phyloP scores from a whole-genome alignment of 2,888 invertebrate genomes.

The Philhelius pedissequus region DNA sequence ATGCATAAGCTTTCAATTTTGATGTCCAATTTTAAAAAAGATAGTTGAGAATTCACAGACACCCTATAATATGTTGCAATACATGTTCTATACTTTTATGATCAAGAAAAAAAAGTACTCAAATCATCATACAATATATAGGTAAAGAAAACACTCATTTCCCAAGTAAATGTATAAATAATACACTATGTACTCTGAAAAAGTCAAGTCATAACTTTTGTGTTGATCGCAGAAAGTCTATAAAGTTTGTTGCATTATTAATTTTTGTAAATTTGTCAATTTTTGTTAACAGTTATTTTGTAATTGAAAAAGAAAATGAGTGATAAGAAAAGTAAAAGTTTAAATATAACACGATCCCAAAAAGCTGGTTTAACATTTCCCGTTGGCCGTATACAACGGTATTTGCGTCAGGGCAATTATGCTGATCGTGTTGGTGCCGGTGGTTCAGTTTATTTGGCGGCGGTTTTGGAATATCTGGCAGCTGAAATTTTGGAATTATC shows the following conservation, averaged over 20 bases:
- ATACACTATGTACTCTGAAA: background rate
- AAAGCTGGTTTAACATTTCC: constrained; percentile 80
- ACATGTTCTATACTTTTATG: no score
- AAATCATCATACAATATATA: no score
- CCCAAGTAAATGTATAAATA: no score
- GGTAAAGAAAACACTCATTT: no score
- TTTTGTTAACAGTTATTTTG: background rate
- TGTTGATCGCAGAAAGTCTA: background rate
- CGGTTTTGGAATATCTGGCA: constrained; percentile 82
- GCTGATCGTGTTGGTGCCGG: constrained; percentile 80
- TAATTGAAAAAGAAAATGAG: background rate
- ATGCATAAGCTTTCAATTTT: no score
- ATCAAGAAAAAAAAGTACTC: no score
- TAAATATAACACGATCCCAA: constrained; percentile 72
- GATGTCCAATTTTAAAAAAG: no score
- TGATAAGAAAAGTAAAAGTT: background rate
- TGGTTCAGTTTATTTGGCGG: constrained; percentile 80
- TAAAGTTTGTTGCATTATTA: background rate
- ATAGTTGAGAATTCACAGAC: no score
- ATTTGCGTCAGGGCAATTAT: constrained; percentile 81
- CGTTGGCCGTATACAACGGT: constrained; percentile 79
- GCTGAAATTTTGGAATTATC: constrained; percentile 84
- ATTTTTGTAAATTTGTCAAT: background rate
- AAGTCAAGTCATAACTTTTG: background rate
- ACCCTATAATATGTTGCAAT: no score